Conservation (phyloP, 2,888 invertebrate genomes). For the Choreutis nemorana region DNA sequence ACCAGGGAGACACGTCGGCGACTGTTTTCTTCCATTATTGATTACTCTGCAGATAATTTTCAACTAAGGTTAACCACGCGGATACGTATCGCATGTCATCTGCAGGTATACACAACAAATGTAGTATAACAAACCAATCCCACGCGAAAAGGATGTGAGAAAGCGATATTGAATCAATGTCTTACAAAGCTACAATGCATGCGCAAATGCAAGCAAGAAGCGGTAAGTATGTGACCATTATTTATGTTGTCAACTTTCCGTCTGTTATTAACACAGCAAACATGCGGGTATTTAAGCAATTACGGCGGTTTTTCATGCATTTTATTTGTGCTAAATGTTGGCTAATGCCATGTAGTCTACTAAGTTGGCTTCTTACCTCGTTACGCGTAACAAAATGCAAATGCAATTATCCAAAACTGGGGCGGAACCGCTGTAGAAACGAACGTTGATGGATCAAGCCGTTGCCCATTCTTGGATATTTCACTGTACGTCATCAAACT, state of each 20-base stretch:
- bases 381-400: conserved; percentile 42
- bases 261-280: no score
- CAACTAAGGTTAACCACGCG: conserved; percentile 16
- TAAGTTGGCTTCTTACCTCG: conserved; percentile 28
- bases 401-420: conserved; percentile 44
- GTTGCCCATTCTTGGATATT: conserved; percentile 16
- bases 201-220: conserved; percentile 10
- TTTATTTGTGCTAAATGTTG: conserved; percentile 33
- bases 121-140: no score
- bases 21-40: conserved; percentile 35
- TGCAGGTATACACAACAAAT: no score
- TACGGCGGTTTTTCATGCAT: conserved; percentile 31
- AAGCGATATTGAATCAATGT: no score
- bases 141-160: no score
- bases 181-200: no score
- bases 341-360: conserved; percentile 25
- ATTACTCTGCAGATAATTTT: conserved; percentile 26
- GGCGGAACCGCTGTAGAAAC: conserved; percentile 36
- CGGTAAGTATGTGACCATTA: no score
- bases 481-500: conserved; percentile 25
- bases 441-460: conserved; percentile 21
- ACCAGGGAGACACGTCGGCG: conserved; percentile 29
- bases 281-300: no score
- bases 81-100: no score
- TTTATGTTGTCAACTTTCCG: no score